Conservation (phyloP, 2,888 invertebrate genomes). For the Dexiosoma caninum region DNA sequence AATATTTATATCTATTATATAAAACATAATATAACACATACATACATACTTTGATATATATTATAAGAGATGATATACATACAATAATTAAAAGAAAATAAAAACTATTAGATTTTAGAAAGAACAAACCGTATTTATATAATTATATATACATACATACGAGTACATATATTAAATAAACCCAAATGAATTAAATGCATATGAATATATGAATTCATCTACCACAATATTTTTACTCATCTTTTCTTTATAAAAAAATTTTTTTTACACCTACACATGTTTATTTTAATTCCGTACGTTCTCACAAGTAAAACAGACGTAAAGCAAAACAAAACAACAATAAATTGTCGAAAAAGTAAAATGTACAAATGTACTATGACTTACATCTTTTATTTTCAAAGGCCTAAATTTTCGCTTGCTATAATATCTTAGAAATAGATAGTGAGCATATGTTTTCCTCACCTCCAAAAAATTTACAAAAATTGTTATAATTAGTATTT, state of each 20-base stretch:
- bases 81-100: constrained; percentile 16
- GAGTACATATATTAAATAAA: constrained; percentile 17
- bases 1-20: constrained; percentile 36
- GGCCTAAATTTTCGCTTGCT: too few species aligned
- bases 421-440: too few species aligned
- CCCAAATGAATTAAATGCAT: constrained; percentile 16
- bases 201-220: constrained; percentile 16
- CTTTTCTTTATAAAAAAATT: not conserved
- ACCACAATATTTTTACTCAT: constrained; percentile 19
- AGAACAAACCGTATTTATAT: constrained; percentile 28
- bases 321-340: constrained; percentile 19
- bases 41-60: constrained; percentile 26
- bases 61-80: constrained; percentile 30
- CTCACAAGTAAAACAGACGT: constrained; percentile 40
- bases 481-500: too few species aligned
- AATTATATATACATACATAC: not conserved
- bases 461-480: too few species aligned
- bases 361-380: too few species aligned
- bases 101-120: constrained; percentile 58
- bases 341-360: constrained; percentile 38
- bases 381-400: too few species aligned
- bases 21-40: not conserved
- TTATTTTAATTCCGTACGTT: constrained; percentile 14
- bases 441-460: too few species aligned
- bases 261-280: not conserved